These are phyloP conservation scores for Dorcus parallelipipedus DNA, from an alignment of 2,888 invertebrate species.

Conservation along the genomic window DNA sequence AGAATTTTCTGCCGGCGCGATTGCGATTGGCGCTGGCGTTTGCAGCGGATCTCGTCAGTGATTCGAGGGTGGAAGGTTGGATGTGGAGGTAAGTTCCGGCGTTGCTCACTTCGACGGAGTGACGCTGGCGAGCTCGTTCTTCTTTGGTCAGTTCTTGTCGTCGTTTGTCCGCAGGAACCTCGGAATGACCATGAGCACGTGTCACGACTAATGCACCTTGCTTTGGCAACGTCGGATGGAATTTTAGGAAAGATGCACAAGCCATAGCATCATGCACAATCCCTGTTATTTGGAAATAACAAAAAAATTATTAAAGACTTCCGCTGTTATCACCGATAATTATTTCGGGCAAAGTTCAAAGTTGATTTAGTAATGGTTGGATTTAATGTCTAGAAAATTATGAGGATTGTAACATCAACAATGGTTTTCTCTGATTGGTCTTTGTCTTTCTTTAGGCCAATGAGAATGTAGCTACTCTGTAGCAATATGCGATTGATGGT, in stretches of 20 bases:
- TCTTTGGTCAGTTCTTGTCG: constrained; percentile 54
- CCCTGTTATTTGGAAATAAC: constrained; percentile 48
- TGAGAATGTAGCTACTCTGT: too few relatives aligned
- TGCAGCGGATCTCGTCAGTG: constrained; percentile 71
- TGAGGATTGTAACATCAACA: too few relatives aligned
- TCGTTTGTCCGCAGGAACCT: constrained; percentile 46
- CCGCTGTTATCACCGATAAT: too few relatives aligned
- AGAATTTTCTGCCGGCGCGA: constrained; percentile 45
- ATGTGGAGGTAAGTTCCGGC: constrained; percentile 72
- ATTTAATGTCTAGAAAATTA: too few relatives aligned
- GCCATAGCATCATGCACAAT: constrained; percentile 98
- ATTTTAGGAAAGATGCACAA: constrained; percentile 93
- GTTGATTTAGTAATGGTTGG: too few relatives aligned
- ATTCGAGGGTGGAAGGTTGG: constrained; percentile 74
- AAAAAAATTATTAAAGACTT: too few relatives aligned
- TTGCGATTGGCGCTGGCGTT: constrained; percentile 74
- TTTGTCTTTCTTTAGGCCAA: too few relatives aligned
- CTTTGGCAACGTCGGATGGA: constrained; percentile 83
- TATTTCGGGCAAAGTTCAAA: too few relatives aligned
- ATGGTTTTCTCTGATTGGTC: too few relatives aligned
- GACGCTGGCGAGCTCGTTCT: constrained; percentile 70
- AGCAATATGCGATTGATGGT: too few relatives aligned
- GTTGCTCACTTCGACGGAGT: constrained; percentile 79
- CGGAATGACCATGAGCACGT: constrained; percentile 47
- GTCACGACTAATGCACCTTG: constrained; percentile 75